phyloP scores from a whole-genome alignment of 2,888 invertebrate species.

The Folsomia candida region DNA sequence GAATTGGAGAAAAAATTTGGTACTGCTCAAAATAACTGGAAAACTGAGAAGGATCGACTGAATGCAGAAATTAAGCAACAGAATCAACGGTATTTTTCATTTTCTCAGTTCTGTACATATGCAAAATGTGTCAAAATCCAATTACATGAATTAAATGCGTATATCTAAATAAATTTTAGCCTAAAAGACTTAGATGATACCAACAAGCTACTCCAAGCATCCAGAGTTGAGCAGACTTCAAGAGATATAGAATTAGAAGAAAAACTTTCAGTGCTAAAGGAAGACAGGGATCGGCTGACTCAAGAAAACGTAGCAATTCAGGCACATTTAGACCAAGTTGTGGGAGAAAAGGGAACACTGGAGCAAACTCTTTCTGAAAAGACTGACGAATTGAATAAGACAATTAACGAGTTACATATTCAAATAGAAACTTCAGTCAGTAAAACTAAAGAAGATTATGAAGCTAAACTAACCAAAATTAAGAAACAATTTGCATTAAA shows the following conservation, averaged over 20 bases:
- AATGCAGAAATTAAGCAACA: constrained; percentile 27
- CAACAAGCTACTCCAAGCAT: constrained; percentile 24
- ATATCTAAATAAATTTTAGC: too few relatives aligned
- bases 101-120: neutral
- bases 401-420: neutral
- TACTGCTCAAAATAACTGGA: constrained; percentile 34
- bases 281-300: constrained; percentile 22
- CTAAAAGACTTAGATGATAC: constrained; percentile 25
- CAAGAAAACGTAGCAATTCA: constrained; percentile 43
- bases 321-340: constrained; percentile 64
- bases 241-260: constrained; percentile 21
- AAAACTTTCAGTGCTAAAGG: constrained; percentile 51
- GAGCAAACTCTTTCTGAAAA: neutral
- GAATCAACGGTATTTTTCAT: constrained; percentile 17
- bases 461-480: constrained; percentile 73
- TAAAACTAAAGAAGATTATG: constrained; percentile 61
- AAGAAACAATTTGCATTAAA: constrained; percentile 61
- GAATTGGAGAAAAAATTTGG: constrained; percentile 38
- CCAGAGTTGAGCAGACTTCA: constrained; percentile 23
- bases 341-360: neutral
- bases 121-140: neutral
- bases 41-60: constrained; percentile 32
- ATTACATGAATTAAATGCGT: too few relatives aligned
- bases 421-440: neutral
- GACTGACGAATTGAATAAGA: constrained; percentile 1